Conservation (phyloP, 2,888 invertebrate species). For the Trilocha varians region DNA sequence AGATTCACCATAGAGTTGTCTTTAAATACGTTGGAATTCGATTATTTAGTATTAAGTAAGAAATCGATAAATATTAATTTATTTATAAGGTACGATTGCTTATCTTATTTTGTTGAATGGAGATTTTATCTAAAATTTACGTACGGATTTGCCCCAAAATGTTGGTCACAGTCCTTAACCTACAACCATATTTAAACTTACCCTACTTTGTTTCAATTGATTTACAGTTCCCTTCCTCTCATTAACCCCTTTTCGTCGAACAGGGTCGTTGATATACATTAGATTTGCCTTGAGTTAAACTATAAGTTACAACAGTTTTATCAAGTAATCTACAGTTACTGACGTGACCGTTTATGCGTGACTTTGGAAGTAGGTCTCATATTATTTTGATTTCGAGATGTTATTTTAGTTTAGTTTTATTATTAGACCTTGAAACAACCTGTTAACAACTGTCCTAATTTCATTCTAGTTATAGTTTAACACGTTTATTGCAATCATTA, state of each 20-base stretch:
- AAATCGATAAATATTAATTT: too few relatives aligned
- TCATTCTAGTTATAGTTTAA: too few relatives aligned
- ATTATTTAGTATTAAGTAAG: neutral
- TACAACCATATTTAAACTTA: neutral
- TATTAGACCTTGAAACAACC: too few relatives aligned
- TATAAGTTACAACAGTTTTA: neutral
- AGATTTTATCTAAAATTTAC: neutral
- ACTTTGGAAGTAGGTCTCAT: neutral
- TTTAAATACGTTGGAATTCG: too few relatives aligned
- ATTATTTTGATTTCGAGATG: neutral
- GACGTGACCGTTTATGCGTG: constrained; percentile 1
- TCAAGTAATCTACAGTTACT: constrained; percentile 1
- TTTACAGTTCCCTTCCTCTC: neutral
- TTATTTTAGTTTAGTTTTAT: too few relatives aligned
- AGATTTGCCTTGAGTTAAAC: neutral
- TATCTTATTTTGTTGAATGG: neutral
- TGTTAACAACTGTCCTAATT: too few relatives aligned
- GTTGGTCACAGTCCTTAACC: neutral
- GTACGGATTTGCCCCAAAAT: neutral
- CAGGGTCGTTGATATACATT: neutral
- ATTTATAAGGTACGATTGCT: neutral
- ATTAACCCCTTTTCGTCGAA: neutral
- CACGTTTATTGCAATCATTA: too few relatives aligned
- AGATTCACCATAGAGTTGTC: too few relatives aligned
- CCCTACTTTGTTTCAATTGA: neutral